These are phyloP conservation scores for Fragum whitleyi DNA, from an alignment of 2,888 invertebrate species.

Conservation along the genomic window DNA sequence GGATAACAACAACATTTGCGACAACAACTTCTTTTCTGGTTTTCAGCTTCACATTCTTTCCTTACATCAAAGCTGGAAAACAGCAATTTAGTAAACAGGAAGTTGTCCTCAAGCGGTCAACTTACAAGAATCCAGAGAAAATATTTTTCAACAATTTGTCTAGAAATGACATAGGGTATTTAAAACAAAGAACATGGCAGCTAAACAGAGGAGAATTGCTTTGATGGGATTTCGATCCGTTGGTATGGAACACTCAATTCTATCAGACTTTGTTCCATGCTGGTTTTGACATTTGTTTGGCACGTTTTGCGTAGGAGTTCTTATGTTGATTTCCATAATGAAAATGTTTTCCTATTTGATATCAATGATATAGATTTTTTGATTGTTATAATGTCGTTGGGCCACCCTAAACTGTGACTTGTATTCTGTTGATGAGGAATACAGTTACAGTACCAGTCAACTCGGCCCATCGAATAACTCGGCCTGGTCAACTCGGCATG, in stretches of 20 bases:
- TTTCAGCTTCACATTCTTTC: not conserved
- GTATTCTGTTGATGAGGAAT: no score
- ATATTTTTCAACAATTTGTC: not conserved
- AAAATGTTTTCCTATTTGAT: no score
- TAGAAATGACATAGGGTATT: constrained; percentile 23
- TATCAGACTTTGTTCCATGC: not conserved
- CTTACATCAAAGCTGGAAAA: not conserved
- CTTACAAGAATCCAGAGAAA: not conserved
- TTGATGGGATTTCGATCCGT: constrained; percentile 97
- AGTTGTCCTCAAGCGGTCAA: not conserved
- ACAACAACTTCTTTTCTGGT: not conserved
- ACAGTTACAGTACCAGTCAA: no score
- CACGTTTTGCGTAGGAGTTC: not conserved
- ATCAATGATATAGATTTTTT: no score
- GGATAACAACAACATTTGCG: not conserved
- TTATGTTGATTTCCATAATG: not conserved
- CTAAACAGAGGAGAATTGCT: constrained; percentile 95
- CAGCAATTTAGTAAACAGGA: not conserved
- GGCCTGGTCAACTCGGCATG: no score
- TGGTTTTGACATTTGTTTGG: not conserved
- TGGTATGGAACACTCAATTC: constrained; percentile 87
- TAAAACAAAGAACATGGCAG: constrained; percentile 86
- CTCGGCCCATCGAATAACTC: no score
- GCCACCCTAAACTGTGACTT: no score
- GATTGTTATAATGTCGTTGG: no score